Conservation (phyloP, 2,797 vertebrate genomes). For the Thalassophryne amazonica region DNA sequence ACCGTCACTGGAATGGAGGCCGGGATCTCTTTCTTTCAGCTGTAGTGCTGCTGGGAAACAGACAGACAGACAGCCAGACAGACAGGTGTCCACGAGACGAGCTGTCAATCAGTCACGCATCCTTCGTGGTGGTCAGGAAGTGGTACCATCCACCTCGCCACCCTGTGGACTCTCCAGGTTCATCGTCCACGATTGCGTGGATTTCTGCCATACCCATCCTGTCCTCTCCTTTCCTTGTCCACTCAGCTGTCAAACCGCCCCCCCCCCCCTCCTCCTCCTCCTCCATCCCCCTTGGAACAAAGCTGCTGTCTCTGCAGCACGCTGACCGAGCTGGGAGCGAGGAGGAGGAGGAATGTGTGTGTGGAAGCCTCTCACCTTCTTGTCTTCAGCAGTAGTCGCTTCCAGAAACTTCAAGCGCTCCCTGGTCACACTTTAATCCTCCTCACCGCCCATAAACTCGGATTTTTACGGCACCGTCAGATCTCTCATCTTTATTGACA, state of each 20-base stretch:
- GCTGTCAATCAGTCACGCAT: conserved; percentile 29
- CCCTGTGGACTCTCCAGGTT: conserved; percentile 37
- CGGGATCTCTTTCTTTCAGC: conserved; percentile 27
- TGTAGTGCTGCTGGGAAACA: conserved; percentile 22
- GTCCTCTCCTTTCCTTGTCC: conserved; percentile 18
- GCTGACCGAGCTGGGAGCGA: conserved; percentile 45
- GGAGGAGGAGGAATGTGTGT: conserved; percentile 15
- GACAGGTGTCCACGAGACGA: conserved; percentile 26
- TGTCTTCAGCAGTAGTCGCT: conserved; percentile 57
- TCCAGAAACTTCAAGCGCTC: conserved; percentile 61
- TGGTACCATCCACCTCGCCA: conserved; percentile 43
- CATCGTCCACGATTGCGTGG: conserved; percentile 59
- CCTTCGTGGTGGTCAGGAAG: conserved; percentile 45
- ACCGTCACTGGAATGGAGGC: conserved; percentile 52
- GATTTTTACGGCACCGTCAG: conserved; percentile 40
- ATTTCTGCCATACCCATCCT: conserved; percentile 32
- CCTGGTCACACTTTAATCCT: conserved; percentile 67
- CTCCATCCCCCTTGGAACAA: conserved; percentile 60
- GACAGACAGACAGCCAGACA: conserved; percentile 12
- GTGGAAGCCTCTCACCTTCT: conserved; percentile 68
- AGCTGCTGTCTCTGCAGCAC: conserved; percentile 67
- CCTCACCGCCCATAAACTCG: conserved; percentile 55
- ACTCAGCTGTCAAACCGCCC: conserved; percentile 37
- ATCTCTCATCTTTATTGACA: conserved; percentile 53
- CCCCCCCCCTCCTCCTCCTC: conserved; percentile 16